Base-by-base conservation (phyloP, 2,113 vertebrate genomes). In the Lophochroa leadbeateri region DNA sequence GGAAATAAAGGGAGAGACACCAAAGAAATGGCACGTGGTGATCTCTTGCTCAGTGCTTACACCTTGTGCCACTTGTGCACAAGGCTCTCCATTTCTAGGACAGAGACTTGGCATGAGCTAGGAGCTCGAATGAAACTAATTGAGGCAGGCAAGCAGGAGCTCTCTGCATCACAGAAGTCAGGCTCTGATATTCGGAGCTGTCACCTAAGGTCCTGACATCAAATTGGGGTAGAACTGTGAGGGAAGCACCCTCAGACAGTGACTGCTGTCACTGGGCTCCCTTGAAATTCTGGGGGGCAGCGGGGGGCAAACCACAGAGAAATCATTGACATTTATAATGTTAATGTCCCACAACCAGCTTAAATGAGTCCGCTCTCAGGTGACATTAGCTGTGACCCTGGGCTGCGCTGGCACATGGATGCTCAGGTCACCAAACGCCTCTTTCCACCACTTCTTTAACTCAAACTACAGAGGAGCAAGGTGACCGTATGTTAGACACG, bases 401-500 rank as follows among this genome's bases (percentile, higher is more conserved):
- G 43, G 63, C 67, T 75, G 50, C 0, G 2, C 60, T 68, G 83
- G 84, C 69, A 74, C 58, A 46, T 0, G 8, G 82, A 63, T 49
- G 46, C 76, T 41, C 80, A 69, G 69, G 55, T 83, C 77, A 89
- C 61, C 70, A 29, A 88, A 75, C 11, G 4, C 55, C 64, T 77
- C 55, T 49, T 82, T 70, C 60, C 60, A 78, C 37, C 68, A 46
- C 29, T 19, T 61, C 78, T 53, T 70, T 53, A 74, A 61, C 37
- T 57, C 4, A 3, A 80, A 90, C 63, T 81, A 24, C 10, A 24
- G 61, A 85, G 71, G 82, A 88, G 85, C 3, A 3, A 69, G 15
- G 27, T 1, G 8, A 12, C 58, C 0, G 2, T 25, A 47, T 11
- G 58, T 55, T 60, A 41, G 47, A 21, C 4, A 52, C 0, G 7